Evolutionary conservation across 2,113 vertebrate genomes (phyloP).

Genomic region (Lepisosteus osseus): DNA sequence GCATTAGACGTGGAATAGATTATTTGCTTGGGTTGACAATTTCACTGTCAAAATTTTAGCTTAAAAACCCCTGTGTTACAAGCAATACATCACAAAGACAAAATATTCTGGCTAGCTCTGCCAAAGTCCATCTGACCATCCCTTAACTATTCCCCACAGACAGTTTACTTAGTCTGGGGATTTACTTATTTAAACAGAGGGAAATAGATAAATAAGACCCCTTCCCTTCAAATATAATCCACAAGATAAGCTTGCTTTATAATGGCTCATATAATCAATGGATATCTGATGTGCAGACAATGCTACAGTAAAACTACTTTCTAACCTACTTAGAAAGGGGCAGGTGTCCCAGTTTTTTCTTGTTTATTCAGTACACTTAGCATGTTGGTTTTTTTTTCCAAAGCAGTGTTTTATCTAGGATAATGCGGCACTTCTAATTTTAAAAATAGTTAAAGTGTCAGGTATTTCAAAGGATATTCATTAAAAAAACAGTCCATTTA

Average conservation of each 20-base stretch:
- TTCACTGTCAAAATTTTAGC: background rate
- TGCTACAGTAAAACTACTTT: background rate
- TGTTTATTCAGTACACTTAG: background rate
- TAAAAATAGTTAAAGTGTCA: slow-evolving; percentile 56
- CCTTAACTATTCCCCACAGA: background rate
- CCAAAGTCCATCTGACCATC: background rate
- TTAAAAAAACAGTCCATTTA: too few species aligned
- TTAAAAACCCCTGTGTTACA: background rate
- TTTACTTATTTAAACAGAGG: background rate
- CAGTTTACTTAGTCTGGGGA: background rate
- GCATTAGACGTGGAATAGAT: too few species aligned
- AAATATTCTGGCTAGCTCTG: background rate
- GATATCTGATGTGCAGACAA: background rate
- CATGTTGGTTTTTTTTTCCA: background rate
- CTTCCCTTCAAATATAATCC: too few species aligned
- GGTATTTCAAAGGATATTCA: slow-evolving; percentile 30
- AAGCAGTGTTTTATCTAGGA: slow-evolving; percentile 55
- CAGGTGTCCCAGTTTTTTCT: slow-evolving; percentile 10
- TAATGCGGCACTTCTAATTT: slow-evolving; percentile 61
- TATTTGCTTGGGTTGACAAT: too few species aligned
- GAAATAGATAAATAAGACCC: background rate
- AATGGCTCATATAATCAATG: background rate
- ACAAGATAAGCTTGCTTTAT: too few species aligned
- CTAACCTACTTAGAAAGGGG: background rate
- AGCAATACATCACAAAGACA: background rate